Evolutionary conservation across 2,113 vertebrate species (phyloP).

Genomic region (Coregonus clupeaformis): DNA sequence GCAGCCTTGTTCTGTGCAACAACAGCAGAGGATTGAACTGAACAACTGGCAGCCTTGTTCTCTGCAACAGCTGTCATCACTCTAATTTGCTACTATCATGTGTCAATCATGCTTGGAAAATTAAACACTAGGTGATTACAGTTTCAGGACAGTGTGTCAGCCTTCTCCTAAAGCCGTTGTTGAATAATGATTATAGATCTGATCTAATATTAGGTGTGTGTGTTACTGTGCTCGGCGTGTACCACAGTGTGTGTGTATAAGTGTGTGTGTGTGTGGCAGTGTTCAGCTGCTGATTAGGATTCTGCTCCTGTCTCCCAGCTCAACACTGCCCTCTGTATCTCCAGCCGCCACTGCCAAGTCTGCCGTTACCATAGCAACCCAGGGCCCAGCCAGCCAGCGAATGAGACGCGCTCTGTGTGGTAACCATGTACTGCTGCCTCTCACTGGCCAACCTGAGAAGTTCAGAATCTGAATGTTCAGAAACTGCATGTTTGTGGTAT

Average conservation of each 20-base stretch:
- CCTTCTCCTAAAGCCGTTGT: background rate
- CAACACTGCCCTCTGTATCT: conserved; percentile 74
- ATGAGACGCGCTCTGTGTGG: conserved; percentile 30
- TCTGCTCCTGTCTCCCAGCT: conserved; percentile 57
- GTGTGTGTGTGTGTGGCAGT: conserved; percentile 28
- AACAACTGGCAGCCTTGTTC: conserved; percentile 50
- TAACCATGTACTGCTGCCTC: conserved; percentile 60
- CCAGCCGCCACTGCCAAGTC: conserved; percentile 40
- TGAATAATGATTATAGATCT: background rate
- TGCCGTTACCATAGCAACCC: conserved; percentile 70
- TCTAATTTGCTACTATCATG: conserved; percentile 32
- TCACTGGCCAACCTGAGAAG: conserved; percentile 49
- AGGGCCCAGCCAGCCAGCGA: conserved; percentile 30
- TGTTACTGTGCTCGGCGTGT: conserved; percentile 2
- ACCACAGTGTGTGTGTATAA: conserved; percentile 3
- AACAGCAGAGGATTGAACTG: conserved; percentile 12
- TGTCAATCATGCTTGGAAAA: conserved; percentile 47
- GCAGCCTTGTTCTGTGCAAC: no score
- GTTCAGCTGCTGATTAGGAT: conserved; percentile 66
- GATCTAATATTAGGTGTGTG: conserved; percentile 1
- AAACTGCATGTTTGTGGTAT: background rate
- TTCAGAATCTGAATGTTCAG: conserved; percentile 21
- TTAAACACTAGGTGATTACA: conserved; percentile 26
- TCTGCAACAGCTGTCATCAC: conserved; percentile 47
- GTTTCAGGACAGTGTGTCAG: background rate